phyloP scores from a whole-genome alignment of 1,140 invertebrate genomes.

The Holotrichia oblita region DNA sequence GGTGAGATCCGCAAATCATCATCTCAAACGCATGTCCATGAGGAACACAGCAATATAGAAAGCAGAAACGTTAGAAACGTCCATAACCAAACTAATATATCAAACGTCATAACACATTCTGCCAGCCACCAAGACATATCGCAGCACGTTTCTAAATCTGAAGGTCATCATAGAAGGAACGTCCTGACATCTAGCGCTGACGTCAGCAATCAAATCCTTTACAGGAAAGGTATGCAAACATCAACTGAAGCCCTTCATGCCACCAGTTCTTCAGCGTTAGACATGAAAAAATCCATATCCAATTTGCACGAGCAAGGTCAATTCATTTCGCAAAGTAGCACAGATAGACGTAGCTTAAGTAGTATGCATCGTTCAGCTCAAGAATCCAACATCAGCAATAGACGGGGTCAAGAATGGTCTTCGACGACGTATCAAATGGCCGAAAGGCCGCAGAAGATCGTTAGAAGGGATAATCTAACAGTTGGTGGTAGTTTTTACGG shows the following conservation, averaged over 20 bases:
- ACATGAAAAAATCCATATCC: conserved; percentile 80
- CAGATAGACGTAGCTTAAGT: conserved; percentile 78
- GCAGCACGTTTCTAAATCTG: conserved; percentile 22
- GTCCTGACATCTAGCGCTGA: conserved; percentile 78
- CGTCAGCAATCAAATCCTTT: conserved; percentile 78
- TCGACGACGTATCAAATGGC: conserved; percentile 60
- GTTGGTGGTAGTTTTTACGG: conserved; percentile 77
- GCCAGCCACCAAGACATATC: conserved; percentile 14
- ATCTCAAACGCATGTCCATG: conserved; percentile 52
- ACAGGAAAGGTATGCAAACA: conserved; percentile 72
- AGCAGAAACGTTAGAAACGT: conserved; percentile 43
- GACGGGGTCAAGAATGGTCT: conserved; percentile 60
- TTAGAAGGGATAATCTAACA: conserved; percentile 70
- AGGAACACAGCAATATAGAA: conserved; percentile 47
- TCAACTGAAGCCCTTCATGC: conserved; percentile 64
- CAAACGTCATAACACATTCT: conserved; percentile 21
- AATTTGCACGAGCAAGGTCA: conserved; percentile 78
- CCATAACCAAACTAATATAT: conserved; percentile 41
- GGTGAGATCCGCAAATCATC: conserved; percentile 54
- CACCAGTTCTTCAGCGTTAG: conserved; percentile 76
- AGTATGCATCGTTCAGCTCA: conserved; percentile 73
- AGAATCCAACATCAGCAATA: conserved; percentile 59
- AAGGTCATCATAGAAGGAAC: conserved; percentile 71
- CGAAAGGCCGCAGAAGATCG: conserved; percentile 66
- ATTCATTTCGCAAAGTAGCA: conserved; percentile 70